Conservation (phyloP, 1,140 invertebrate species). For the Nomia melanderi region DNA sequence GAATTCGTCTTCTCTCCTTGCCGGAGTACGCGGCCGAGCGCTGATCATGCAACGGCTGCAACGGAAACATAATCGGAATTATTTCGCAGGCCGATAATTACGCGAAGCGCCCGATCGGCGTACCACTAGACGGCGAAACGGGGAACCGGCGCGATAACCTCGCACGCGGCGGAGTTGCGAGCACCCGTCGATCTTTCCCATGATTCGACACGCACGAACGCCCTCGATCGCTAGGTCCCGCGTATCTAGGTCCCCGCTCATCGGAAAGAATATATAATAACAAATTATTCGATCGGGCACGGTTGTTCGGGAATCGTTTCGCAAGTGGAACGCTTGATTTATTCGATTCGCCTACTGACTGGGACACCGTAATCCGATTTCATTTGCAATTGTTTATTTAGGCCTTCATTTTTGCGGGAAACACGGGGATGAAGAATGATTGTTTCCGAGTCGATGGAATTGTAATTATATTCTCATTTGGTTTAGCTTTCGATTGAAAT, state of each 20-base stretch:
- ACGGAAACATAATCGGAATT: conserved; percentile 60
- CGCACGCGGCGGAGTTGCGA: conserved; percentile 36
- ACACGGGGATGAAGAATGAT: too few species aligned
- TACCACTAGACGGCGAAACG: not conserved
- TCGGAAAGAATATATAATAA: conserved; percentile 1
- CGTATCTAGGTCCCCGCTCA: conserved; percentile 22
- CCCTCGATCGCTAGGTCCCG: conserved; percentile 37
- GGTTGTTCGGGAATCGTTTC: conserved; percentile 31
- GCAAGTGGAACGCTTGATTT: not conserved
- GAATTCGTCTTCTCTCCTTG: conserved; percentile 76
- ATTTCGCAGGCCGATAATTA: conserved; percentile 21
- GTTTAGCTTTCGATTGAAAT: too few species aligned
- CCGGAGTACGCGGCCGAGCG: conserved; percentile 63
- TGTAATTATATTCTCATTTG: too few species aligned
- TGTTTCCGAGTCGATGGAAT: too few species aligned
- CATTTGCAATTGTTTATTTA: not conserved
- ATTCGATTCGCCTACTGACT: not conserved
- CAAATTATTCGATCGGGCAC: conserved; percentile 12
- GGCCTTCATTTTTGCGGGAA: too few species aligned
- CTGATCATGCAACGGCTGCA: conserved; percentile 78
- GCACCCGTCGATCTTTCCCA: conserved; percentile 48
- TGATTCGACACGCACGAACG: conserved; percentile 59
- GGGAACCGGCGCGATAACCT: conserved; percentile 51
- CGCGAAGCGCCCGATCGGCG: not conserved
- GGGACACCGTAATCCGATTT: conserved; percentile 6